A percentile compares a stretch with the other conserved stretches of the same genome.
These are phyloP conservation scores for Actenoides lindsayi DNA, from an alignment of 2,113 vertebrate genomes.

Conservation along the genomic window DNA sequence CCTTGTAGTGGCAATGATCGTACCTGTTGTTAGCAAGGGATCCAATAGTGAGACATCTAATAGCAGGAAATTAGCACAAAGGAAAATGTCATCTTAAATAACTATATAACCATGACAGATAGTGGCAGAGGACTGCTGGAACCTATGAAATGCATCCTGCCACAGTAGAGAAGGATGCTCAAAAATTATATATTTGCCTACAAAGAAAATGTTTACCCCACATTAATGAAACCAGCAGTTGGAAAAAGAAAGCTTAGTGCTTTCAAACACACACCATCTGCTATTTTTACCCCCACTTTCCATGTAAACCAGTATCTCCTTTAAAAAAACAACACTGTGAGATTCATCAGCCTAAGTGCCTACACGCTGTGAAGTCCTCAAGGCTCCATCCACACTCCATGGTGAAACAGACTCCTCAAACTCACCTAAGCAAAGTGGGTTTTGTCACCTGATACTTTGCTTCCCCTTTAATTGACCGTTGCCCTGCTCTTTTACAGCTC, in stretches of 20 bases:
- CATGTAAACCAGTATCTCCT: neutral
- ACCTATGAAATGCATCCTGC: neutral
- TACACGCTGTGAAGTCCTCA: neutral
- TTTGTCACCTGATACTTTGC: conserved; percentile 21
- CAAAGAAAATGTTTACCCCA: neutral
- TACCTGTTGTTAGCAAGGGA: neutral
- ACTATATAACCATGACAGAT: neutral
- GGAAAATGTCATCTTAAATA: conserved; percentile 1
- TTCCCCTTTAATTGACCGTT: conserved; percentile 37
- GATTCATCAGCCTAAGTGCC: neutral
- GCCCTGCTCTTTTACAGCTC: conserved; percentile 28
- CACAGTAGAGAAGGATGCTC: neutral
- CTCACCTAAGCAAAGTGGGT: neutral
- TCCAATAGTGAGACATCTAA: neutral
- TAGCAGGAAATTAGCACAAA: conserved; percentile 21
- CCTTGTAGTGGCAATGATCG: neutral
- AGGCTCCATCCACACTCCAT: neutral
- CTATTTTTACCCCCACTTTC: neutral
- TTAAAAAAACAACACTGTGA: neutral
- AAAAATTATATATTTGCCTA: neutral
- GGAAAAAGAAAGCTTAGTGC: neutral
- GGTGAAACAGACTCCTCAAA: neutral
- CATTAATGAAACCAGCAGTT: neutral
- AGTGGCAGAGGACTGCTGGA: neutral
- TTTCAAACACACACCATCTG: neutral